phyloP scores from a whole-genome alignment of 2,888 invertebrate genomes.

The Lasiommata megera region DNA sequence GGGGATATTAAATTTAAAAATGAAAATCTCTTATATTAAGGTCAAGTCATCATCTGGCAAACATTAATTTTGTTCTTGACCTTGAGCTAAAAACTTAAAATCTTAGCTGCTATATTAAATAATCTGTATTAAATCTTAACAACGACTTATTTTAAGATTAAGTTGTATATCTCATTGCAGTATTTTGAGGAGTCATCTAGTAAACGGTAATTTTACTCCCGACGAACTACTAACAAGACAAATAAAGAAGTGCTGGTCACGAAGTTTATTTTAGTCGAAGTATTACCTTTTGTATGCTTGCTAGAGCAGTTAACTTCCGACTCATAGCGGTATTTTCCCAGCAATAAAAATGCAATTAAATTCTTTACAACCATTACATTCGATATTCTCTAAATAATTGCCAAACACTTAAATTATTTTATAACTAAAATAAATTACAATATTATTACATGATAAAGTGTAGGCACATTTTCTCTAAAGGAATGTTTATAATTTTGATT shows the following conservation, averaged over 20 bases:
- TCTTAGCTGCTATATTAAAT: too few species aligned
- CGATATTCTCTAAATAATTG: background rate
- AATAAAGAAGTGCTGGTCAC: constrained; percentile 45
- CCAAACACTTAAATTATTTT: too few species aligned
- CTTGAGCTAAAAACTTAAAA: too few species aligned
- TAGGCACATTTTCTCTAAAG: too few species aligned
- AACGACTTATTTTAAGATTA: background rate
- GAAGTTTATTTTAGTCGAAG: constrained; percentile 28
- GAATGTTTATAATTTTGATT: too few species aligned
- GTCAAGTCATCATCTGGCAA: too few species aligned
- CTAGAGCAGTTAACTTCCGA: constrained; percentile 3
- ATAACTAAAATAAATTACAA: too few species aligned
- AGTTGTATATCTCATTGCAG: background rate
- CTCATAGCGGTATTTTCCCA: constrained; percentile 2
- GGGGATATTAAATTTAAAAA: too few species aligned
- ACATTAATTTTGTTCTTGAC: too few species aligned
- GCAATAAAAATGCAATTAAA: constrained; percentile 1
- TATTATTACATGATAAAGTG: background rate
- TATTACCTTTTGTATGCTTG: constrained; percentile 12
- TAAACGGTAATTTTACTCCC: constrained; percentile 25
- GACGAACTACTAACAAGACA: constrained; percentile 31
- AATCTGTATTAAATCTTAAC: background rate
- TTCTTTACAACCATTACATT: too few species aligned
- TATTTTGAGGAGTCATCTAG: constrained; percentile 12
- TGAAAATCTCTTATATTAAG: too few species aligned